Evolutionary conservation across 2,113 vertebrate genomes (phyloP).

Genomic region (Chaenogobius annularis): DNA sequence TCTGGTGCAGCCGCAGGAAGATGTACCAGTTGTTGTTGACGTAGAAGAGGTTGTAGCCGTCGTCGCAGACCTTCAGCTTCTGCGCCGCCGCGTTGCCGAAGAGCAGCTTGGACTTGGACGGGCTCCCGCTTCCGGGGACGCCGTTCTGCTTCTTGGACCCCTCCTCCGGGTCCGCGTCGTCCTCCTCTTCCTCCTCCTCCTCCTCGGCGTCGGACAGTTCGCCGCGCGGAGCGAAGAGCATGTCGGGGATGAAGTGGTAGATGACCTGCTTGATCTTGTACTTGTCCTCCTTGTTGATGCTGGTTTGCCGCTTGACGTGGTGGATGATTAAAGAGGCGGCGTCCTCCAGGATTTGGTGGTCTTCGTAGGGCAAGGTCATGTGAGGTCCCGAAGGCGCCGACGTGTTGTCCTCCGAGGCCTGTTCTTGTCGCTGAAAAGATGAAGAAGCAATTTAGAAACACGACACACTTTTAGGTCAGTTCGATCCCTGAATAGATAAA

Average conservation of each 20-base stretch:
- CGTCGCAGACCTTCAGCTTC: conserved; percentile 87
- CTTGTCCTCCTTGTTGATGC: conserved; percentile 99
- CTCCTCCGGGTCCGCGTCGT: conserved; percentile 81
- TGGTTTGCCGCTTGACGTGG: conserved; percentile 93
- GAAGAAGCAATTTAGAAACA: background rate
- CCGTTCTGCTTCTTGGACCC: conserved; percentile 94
- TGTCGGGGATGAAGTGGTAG: conserved; percentile 96
- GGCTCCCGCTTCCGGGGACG: conserved; percentile 74
- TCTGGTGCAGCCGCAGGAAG: conserved; percentile 95
- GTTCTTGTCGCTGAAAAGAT: conserved; percentile 87
- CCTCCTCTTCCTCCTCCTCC: conserved; percentile 85
- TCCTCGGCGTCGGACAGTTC: conserved; percentile 94
- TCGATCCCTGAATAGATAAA: no score
- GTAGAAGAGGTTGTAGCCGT: conserved; percentile 95
- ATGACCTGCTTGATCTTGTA: conserved; percentile 99
- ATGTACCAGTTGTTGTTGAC: conserved; percentile 99
- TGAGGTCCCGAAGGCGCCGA: conserved; percentile 84
- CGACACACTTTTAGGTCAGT: no score
- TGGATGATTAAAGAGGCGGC: conserved; percentile 97
- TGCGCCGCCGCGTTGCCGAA: conserved; percentile 88
- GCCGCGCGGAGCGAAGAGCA: conserved; percentile 93
- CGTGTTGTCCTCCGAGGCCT: conserved; percentile 88
- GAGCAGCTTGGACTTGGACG: conserved; percentile 89
- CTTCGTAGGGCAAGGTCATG: conserved; percentile 88
- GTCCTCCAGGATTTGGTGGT: conserved; percentile 95